Percentiles rank a stretch among this genome's conserved stretches.
Evolutionary conservation across 2,797 vertebrate species (phyloP).

Genomic region (Enteromius trimaculatus): DNA sequence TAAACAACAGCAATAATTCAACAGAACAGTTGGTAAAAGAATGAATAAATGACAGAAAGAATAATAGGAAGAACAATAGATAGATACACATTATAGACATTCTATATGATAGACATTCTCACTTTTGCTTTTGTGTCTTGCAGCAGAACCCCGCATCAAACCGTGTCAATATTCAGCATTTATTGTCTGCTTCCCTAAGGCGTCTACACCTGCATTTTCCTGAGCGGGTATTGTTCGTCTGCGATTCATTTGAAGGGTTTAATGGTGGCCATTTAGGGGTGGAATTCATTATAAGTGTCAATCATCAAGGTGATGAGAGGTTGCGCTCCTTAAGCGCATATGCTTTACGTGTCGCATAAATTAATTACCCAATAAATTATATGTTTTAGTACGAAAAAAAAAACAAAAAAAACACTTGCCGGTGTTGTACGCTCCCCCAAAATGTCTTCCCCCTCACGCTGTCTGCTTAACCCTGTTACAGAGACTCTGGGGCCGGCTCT

Average conservation of each 20-base stretch:
- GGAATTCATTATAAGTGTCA: slow-evolving; percentile 72
- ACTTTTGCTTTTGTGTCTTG: neutral
- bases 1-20: neutral
- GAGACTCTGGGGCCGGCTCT: slow-evolving; percentile 67
- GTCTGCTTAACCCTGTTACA: slow-evolving; percentile 78
- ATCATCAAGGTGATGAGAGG: slow-evolving; percentile 68
- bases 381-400: slow-evolving; percentile 64
- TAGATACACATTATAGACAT: too few species aligned
- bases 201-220: slow-evolving; percentile 66
- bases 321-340: slow-evolving; percentile 62
- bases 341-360: slow-evolving; percentile 68
- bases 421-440: slow-evolving; percentile 58
- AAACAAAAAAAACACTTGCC: slow-evolving; percentile 30
- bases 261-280: slow-evolving; percentile 70
- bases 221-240: slow-evolving; percentile 62
- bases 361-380: slow-evolving; percentile 80
- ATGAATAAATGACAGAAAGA: neutral
- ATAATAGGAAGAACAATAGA: neutral
- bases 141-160: slow-evolving; percentile 42
- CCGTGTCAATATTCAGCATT: slow-evolving; percentile 31
- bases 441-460: slow-evolving; percentile 63
- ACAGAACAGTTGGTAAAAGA: neutral
- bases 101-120: slow-evolving; percentile 14
- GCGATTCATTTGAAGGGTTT: slow-evolving; percentile 68
- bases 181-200: slow-evolving; percentile 46